phyloP scores from a whole-genome alignment of 2,113 vertebrate genomes.

The Sminthopsis crassicaudata region DNA sequence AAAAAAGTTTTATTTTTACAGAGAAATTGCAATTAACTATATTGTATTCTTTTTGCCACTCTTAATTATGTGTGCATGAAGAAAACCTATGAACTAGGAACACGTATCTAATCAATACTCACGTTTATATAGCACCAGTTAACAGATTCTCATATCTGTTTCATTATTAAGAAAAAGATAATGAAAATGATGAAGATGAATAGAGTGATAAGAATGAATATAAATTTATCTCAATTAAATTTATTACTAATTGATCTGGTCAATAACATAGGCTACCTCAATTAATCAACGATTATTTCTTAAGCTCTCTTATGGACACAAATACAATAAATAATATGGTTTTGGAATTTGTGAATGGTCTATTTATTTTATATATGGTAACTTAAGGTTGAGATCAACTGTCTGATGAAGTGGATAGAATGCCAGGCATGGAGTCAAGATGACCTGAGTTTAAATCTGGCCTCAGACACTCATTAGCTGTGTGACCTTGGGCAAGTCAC shows the following conservation, averaged over 20 bases:
- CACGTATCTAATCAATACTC: background rate
- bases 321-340: background rate
- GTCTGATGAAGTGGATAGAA: background rate
- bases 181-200: background rate
- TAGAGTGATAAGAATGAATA: background rate
- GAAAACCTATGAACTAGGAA: background rate
- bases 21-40: background rate
- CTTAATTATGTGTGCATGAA: background rate
- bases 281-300: background rate
- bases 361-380: background rate
- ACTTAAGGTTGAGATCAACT: background rate
- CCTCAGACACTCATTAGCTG: background rate
- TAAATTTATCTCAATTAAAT: background rate
- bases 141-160: background rate
- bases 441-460: background rate
- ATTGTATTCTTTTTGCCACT: background rate
- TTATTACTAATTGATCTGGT: background rate
- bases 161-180: background rate
- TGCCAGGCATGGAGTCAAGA: background rate
- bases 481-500: background rate
- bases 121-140: background rate
- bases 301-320: background rate
- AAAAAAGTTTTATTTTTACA: background rate
- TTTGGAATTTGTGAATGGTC: background rate
- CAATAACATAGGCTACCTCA: background rate